phyloP scores from a whole-genome alignment of 2,113 vertebrate species.

The Parotia lawesii region DNA sequence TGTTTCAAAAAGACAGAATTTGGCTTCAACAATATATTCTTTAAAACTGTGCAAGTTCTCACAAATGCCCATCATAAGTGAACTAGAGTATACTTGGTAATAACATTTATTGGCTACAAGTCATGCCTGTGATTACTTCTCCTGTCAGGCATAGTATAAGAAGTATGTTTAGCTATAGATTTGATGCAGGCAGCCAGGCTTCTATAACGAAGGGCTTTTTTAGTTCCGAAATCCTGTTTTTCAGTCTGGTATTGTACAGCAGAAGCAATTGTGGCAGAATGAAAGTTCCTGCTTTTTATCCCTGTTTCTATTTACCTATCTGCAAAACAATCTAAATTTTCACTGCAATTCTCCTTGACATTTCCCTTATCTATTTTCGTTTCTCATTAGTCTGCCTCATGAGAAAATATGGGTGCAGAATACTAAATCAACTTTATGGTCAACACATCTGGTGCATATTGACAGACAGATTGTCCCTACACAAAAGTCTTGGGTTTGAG shows the following conservation, averaged over 20 bases:
- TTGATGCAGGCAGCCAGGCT: not conserved
- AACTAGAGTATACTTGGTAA: not conserved
- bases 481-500: not conserved
- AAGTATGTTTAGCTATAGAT: not conserved
- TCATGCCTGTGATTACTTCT: conserved; percentile 16
- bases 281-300: conserved; percentile 11
- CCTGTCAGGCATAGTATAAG: not conserved
- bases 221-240: not conserved
- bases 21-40: not conserved
- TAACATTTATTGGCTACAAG: not conserved
- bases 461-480: conserved; percentile 44
- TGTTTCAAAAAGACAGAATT: not conserved
- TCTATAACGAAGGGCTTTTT: not conserved
- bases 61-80: not conserved
- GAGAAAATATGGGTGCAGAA: conserved; percentile 17
- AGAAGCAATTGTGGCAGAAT: conserved; percentile 10
- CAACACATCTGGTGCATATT: conserved; percentile 39
- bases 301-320: conserved; percentile 30
- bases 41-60: not conserved
- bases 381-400: conserved; percentile 44
- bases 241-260: not conserved
- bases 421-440: conserved; percentile 59
- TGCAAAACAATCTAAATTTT: conserved; percentile 57
- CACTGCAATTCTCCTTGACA: conserved; percentile 60
- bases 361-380: conserved; percentile 63